phyloP scores from a whole-genome alignment of 1,140 invertebrate species.

The Penaeus chinensis region DNA sequence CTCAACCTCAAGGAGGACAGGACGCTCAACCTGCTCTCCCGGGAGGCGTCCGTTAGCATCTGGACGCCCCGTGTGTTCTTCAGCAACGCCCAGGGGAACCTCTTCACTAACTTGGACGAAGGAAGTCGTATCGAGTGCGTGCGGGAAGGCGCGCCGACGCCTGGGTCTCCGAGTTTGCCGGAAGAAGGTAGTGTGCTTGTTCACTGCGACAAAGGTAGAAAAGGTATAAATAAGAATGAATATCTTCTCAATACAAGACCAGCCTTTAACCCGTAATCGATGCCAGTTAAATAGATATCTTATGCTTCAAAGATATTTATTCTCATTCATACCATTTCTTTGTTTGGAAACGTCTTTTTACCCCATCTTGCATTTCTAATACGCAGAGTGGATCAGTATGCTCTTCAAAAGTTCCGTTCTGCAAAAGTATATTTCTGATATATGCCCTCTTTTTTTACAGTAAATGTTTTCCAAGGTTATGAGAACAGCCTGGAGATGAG shows the following conservation, averaged over 20 bases:
- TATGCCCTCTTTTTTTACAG: not conserved
- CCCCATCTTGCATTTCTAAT: too few relatives aligned
- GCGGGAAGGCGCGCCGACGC: slow-evolving; percentile 8
- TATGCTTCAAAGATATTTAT: too few relatives aligned
- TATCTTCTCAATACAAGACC: too few relatives aligned
- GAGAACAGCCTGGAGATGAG: slow-evolving; percentile 49
- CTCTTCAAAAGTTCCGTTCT: too few relatives aligned
- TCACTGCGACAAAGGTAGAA: too few relatives aligned
- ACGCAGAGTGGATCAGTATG: too few relatives aligned
- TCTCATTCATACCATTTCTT: too few relatives aligned
- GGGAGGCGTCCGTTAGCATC: slow-evolving; percentile 24
- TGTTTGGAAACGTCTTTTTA: too few relatives aligned
- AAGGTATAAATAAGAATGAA: too few relatives aligned
- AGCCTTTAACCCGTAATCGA: too few relatives aligned
- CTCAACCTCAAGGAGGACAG: slow-evolving; percentile 59
- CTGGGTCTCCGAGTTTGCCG: slow-evolving; percentile 28
- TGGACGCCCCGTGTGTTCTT: slow-evolving; percentile 62
- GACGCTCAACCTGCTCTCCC: slow-evolving; percentile 57
- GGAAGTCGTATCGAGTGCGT: slow-evolving; percentile 56
- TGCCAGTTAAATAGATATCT: too few relatives aligned
- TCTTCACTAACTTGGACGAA: slow-evolving; percentile 56
- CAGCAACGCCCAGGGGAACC: slow-evolving; percentile 56
- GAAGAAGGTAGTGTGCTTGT: slow-evolving; percentile 40
- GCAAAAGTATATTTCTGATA: too few relatives aligned
- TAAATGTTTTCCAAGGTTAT: slow-evolving; percentile 23